Percentiles rank a stretch among this genome's conserved stretches.
phyloP scores from a whole-genome alignment of 2,797 vertebrate species.

The Amphiprion clarkii region DNA sequence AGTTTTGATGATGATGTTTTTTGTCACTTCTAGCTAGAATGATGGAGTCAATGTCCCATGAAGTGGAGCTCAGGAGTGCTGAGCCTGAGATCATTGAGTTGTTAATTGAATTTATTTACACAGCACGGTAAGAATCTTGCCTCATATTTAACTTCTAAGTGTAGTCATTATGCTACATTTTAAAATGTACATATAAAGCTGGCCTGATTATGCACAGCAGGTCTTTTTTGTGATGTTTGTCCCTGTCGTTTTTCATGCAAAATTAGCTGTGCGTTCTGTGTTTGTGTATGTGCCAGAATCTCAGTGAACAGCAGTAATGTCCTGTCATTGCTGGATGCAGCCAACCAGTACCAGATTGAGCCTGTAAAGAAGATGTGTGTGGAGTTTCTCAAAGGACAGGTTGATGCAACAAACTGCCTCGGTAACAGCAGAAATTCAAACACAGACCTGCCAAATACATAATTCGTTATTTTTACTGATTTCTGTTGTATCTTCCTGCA shows the following conservation, averaged over 20 bases:
- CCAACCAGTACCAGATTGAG: slow-evolving; percentile 98
- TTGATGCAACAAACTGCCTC: slow-evolving; percentile 97
- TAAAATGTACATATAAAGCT: neutral
- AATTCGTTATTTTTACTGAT: neutral
- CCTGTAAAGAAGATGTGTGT: slow-evolving; percentile 99
- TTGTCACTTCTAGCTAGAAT: slow-evolving; percentile 89
- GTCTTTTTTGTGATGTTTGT: neutral
- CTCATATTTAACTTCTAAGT: neutral
- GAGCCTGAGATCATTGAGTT: slow-evolving; percentile 97
- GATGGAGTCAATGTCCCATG: slow-evolving; percentile 96
- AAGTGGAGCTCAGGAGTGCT: slow-evolving; percentile 96
- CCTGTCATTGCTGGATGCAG: slow-evolving; percentile 96
- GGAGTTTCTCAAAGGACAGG: slow-evolving; percentile 97
- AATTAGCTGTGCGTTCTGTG: slow-evolving; percentile 5
- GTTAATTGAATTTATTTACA: slow-evolving; percentile 97
- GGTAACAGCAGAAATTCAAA: slow-evolving; percentile 83
- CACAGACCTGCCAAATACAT: neutral
- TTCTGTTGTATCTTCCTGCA: slow-evolving; percentile 56
- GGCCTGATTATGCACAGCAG: neutral
- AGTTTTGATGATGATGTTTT: neutral
- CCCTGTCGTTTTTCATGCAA: neutral
- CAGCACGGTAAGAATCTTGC: slow-evolving; percentile 88
- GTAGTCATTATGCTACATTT: neutral
- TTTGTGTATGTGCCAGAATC: slow-evolving; percentile 84
- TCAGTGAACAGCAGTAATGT: slow-evolving; percentile 98